phyloP scores from a whole-genome alignment of 1,140 invertebrate genomes.

The Neodiprion virginianus region DNA sequence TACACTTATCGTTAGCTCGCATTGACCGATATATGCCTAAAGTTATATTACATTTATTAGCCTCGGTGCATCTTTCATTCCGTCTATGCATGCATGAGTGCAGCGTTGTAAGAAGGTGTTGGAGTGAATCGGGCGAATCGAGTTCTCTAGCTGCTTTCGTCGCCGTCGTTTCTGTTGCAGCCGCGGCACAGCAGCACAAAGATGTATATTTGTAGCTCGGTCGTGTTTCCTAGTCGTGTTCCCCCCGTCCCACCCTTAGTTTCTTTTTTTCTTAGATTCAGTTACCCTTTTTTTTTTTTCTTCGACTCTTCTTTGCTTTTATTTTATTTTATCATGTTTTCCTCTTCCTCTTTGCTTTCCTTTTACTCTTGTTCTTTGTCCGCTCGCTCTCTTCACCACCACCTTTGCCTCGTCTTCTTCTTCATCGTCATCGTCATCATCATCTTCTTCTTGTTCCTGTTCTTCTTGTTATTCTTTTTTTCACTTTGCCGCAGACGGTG shows the following conservation, averaged over 20 bases:
- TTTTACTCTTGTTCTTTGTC: slow-evolving; percentile 12
- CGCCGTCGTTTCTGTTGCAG: too few species aligned
- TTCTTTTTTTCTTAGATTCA: background rate
- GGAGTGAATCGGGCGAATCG: too few species aligned
- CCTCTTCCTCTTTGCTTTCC: too few species aligned
- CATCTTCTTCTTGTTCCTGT: slow-evolving; percentile 38
- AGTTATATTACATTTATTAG: too few species aligned
- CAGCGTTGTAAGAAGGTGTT: too few species aligned
- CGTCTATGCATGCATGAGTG: too few species aligned
- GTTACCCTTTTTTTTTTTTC: background rate
- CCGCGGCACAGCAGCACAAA: too few species aligned
- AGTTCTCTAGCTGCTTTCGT: too few species aligned
- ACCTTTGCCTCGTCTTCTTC: slow-evolving; percentile 34
- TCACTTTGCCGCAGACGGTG: slow-evolving; percentile 52
- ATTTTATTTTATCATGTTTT: background rate
- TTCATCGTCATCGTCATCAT: slow-evolving; percentile 28
- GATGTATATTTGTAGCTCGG: too few species aligned
- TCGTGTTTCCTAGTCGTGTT: background rate
- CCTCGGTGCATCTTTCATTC: too few species aligned
- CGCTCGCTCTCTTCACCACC: slow-evolving; percentile 33
- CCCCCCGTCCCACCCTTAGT: background rate
- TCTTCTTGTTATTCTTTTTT: slow-evolving; percentile 35
- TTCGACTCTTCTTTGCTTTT: background rate
- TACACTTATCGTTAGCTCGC: too few species aligned
- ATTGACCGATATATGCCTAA: too few species aligned